A percentile compares a stretch with the other conserved stretches of the same genome.
phyloP scores from a whole-genome alignment of 2,888 invertebrate genomes.

The Nomada goodeniana region DNA sequence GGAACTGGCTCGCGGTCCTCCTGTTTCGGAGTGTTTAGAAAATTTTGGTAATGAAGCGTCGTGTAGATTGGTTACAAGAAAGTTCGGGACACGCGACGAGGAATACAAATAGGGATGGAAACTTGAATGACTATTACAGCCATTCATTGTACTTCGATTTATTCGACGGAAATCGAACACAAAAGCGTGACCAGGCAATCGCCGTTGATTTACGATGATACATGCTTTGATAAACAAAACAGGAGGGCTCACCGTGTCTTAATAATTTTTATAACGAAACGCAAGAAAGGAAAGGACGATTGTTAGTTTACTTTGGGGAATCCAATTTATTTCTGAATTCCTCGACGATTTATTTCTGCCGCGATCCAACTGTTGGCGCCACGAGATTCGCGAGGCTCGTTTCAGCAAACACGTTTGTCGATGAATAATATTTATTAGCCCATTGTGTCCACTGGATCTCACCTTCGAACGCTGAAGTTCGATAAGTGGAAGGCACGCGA shows the following conservation, averaged over 20 bases:
- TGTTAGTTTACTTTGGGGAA: neutral
- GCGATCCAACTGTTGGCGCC: neutral
- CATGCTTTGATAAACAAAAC: neutral
- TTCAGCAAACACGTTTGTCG: slow-evolving; percentile 19
- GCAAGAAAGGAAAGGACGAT: neutral
- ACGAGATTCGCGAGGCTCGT: neutral
- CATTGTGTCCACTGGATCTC: slow-evolving; percentile 40
- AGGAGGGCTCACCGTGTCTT: too few species aligned
- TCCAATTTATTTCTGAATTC: neutral
- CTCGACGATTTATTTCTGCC: neutral
- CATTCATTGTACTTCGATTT: neutral
- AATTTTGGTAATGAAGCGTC: neutral
- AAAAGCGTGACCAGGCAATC: neutral
- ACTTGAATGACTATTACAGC: neutral
- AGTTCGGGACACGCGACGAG: neutral
- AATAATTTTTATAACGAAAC: neutral
- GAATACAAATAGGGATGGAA: slow-evolving; percentile 5
- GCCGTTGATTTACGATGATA: neutral
- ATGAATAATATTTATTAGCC: slow-evolving; percentile 38
- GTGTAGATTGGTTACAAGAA: neutral
- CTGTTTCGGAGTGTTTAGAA: neutral
- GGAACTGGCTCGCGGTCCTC: too few species aligned
- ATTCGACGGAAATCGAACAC: too few species aligned
- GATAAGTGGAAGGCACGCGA: slow-evolving; percentile 48
- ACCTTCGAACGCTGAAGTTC: slow-evolving; percentile 35